Conservation (phyloP, 2,113 vertebrate species). For the Catharus bicknelli region DNA sequence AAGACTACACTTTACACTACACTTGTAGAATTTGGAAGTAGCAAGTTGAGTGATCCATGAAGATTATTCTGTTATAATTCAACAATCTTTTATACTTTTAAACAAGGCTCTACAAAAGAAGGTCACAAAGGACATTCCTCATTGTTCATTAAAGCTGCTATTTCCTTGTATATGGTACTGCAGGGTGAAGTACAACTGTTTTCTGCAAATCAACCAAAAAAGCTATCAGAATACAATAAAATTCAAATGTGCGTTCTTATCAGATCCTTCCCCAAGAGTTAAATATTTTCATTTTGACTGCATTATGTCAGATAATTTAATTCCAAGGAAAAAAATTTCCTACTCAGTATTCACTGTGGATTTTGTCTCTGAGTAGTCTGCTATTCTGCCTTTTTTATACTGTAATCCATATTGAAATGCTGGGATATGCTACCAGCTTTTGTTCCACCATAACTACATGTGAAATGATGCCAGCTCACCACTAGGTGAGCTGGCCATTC, state of each 20-base stretch:
- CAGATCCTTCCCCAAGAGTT: neutral
- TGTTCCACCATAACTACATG: neutral
- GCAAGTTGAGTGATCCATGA: neutral
- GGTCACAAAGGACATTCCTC: slow-evolving; percentile 22
- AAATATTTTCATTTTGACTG: slow-evolving; percentile 17
- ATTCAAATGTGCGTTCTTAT: slow-evolving; percentile 5
- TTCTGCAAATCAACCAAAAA: neutral
- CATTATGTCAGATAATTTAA: neutral
- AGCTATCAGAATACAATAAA: slow-evolving; percentile 16
- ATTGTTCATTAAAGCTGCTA: slow-evolving; percentile 27
- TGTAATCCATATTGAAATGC: neutral
- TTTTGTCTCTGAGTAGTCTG: neutral
- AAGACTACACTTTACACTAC: neutral
- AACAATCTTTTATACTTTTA: slow-evolving; percentile 36
- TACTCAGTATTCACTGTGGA: neutral
- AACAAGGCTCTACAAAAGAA: slow-evolving; percentile 16
- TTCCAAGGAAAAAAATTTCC: neutral
- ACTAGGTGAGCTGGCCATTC: neutral
- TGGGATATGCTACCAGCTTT: neutral
- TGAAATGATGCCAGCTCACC: neutral
- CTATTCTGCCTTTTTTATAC: neutral
- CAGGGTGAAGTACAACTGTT: slow-evolving; percentile 18
- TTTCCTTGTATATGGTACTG: slow-evolving; percentile 47
- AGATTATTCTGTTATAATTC: neutral
- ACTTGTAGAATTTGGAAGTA: slow-evolving; percentile 11